Percentiles rank a stretch among this genome's conserved stretches.
phyloP scores from a whole-genome alignment of 2,888 invertebrate genomes.

The Microctonus brassicae region DNA sequence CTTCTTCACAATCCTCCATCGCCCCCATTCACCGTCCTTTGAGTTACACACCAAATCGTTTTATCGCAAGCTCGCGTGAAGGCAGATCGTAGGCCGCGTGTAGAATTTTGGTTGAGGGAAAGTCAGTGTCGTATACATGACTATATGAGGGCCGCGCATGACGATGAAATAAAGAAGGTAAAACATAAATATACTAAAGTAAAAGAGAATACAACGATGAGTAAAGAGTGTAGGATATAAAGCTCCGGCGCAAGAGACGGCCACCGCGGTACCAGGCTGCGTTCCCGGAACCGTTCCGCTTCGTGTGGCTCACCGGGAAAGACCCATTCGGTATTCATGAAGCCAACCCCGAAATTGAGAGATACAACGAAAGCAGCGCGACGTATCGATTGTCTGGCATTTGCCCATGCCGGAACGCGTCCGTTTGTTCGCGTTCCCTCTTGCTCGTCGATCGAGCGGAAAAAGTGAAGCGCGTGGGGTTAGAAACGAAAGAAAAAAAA shows the following conservation, averaged over 20 bases:
- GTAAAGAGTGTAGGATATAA: conserved; percentile 23
- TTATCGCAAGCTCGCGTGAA: conserved; percentile 49
- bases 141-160: no score
- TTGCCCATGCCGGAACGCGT: conserved; percentile 56
- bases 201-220: neutral
- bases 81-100: conserved; percentile 40
- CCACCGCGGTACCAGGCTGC: conserved; percentile 63
- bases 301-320: conserved; percentile 46
- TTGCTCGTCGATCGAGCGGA: conserved; percentile 36
- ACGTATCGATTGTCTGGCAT: conserved; percentile 65
- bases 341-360: conserved; percentile 60
- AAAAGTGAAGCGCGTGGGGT: conserved; percentile 36
- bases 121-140: conserved; percentile 34
- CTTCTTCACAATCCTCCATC: neutral
- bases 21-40: neutral
- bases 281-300: conserved; percentile 59
- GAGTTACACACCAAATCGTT: conserved; percentile 37
- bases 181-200: neutral
- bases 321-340: conserved; percentile 50
- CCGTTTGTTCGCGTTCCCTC: conserved; percentile 51
- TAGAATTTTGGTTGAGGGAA: conserved; percentile 33
- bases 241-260: conserved; percentile 39
- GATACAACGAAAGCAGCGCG: conserved; percentile 60
- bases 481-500: conserved; percentile 13
- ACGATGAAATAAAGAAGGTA: conserved; percentile 21